Evolutionary conservation across 2,888 invertebrate genomes (phyloP), one percentile per base, ranked within the genome.

Genomic region (Tachina fera): DNA sequence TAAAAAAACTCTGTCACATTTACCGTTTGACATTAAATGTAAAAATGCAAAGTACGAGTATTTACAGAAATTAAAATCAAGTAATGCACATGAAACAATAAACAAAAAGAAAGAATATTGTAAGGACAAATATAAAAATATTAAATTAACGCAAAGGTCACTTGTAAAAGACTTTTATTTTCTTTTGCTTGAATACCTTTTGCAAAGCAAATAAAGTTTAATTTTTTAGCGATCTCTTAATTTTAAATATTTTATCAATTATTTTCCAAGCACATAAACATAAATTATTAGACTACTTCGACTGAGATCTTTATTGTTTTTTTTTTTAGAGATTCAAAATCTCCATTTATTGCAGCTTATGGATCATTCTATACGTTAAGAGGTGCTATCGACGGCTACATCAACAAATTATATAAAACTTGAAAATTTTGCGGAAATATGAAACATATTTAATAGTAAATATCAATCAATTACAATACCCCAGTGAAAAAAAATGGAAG

Each of bases 1-100:
- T 77, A 0, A 74, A 87, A 89, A 89, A 88, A 89, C 90, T 89
- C 90, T 90, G 89, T 90, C 90, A 90, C 88, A 89, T 88, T 89
- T 88, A 88, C 89, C 89, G 89, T 89, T 89, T 89, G 89, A 90
- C 91, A 90, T 90, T 89, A 89, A 90, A 89, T 89, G 89, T 0
- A 90, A 89, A 67, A 85, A 77, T 80, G 65, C 47, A 61, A 81
- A 80, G 49, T 45, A 61, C 60, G 67, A n/a, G n/a, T n/a, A n/a
- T n/a, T n/a, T 1, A 47, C n/a, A 49, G 11, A 74, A 67, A 68
- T 74, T 74, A 60, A 74, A 81, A 81, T 74, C 74, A 45, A 58
- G 41, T 74, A 74, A 74, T 49, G 67, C 6, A 31, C 31, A 14
- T 39, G 58, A 60, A 72, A 81, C 61, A 45, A 63, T 41, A 75